A percentile compares a stretch with the other conserved stretches of the same genome.
These are phyloP conservation scores for Laspeyria flexula DNA, from an alignment of 2,888 invertebrate genomes.

Conservation along the genomic window DNA sequence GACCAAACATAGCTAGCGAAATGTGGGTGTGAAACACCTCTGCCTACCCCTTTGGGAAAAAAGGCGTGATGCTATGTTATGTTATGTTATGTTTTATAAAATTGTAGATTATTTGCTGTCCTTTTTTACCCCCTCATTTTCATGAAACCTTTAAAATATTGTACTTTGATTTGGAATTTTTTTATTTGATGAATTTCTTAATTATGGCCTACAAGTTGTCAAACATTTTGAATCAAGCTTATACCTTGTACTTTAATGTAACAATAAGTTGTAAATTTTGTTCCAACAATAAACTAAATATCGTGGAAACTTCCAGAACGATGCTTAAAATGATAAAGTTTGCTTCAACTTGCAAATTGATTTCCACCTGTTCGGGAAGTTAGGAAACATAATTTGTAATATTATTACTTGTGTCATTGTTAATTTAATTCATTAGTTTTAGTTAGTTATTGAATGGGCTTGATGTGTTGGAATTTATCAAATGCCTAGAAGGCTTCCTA, in stretches of 20 bases:
- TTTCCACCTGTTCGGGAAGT: constrained; percentile 11
- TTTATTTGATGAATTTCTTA: too few species aligned
- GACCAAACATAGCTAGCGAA: too few species aligned
- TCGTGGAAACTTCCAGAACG: constrained; percentile 7
- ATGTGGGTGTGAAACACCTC: too few species aligned
- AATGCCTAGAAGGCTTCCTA: too few species aligned
- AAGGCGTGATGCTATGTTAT: too few species aligned
- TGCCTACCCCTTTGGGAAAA: too few species aligned
- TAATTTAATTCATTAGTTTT: constrained; percentile 4
- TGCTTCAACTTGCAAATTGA: constrained; percentile 6
- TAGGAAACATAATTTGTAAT: constrained; percentile 6
- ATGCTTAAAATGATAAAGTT: constrained; percentile 14
- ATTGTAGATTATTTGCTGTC: too few species aligned
- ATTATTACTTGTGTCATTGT: constrained; percentile 9
- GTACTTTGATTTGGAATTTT: too few species aligned
- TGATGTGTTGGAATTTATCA: too few species aligned
- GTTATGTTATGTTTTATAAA: too few species aligned
- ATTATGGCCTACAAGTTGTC: not conserved
- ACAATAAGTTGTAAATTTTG: constrained; percentile 3
- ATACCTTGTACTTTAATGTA: not conserved
- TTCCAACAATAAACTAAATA: constrained; percentile 8
- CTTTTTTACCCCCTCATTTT: too few species aligned
- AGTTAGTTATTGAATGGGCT: constrained; percentile 2
- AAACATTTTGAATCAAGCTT: not conserved
- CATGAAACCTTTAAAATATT: too few species aligned